These are phyloP conservation scores for Odontocolon sp. DNA, from an alignment of 2,888 invertebrate genomes.

Conservation along the genomic window DNA sequence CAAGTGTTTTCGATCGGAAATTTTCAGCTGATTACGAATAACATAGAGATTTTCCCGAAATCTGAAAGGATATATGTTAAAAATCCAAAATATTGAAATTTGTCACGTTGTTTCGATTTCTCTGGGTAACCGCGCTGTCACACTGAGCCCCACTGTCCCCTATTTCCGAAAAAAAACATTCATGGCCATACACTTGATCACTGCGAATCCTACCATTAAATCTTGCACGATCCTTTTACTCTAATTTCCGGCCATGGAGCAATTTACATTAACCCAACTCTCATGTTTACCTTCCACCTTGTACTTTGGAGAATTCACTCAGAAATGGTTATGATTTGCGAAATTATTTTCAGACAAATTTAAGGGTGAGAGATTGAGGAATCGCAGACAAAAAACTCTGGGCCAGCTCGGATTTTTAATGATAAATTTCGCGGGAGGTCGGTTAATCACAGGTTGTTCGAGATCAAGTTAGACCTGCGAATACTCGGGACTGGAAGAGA, in stretches of 20 bases:
- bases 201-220: constrained; percentile 37
- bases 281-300: neutral
- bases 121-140: too few relatives aligned
- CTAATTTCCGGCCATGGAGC: constrained; percentile 22
- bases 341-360: constrained; percentile 26
- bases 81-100: too few relatives aligned
- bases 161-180: too few relatives aligned
- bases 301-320: neutral
- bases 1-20: too few relatives aligned
- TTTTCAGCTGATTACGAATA: too few relatives aligned
- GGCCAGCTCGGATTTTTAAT: constrained; percentile 8
- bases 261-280: constrained; percentile 32
- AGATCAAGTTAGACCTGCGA: constrained; percentile 42
- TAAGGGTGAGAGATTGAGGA: constrained; percentile 6
- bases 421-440: constrained; percentile 51
- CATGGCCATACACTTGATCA: too few relatives aligned
- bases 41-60: too few relatives aligned
- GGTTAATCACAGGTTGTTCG: constrained; percentile 37
- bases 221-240: constrained; percentile 11
- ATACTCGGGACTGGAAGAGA: constrained; percentile 3
- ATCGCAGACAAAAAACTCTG: neutral
- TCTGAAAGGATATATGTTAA: too few relatives aligned
- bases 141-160: too few relatives aligned
- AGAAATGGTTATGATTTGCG: constrained; percentile 5
- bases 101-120: too few relatives aligned